Evolutionary conservation across 2,113 vertebrate genomes (phyloP), one percentile per base, ranked within the genome.

Genomic region (Engystomops pustulosus): DNA sequence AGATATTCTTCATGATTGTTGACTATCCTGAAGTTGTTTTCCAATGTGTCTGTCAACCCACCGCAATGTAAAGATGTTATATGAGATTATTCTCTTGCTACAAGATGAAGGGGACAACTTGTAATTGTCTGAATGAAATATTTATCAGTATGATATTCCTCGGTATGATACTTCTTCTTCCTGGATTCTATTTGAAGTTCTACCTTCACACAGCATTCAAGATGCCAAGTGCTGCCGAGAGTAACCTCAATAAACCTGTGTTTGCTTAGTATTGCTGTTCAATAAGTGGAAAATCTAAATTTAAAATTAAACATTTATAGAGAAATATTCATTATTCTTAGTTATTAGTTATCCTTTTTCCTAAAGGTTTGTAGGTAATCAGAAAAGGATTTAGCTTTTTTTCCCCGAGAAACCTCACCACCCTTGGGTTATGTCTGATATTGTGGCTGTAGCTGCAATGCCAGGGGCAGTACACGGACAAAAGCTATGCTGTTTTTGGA

Each of bases 101-200:
- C 32, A 15, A 34, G 30, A 18, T 68, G 20, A 68, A 34, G 8
- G 20, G 15, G 30, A 34, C 4, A 12, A n/a, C 62, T 14, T 41
- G 36, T 71, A 71, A 53, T 7, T 14, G 41, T 47, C 8, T 23
- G 69, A 47, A 18, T 75, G 17, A 74, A 74, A 20, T 30, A 32
- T 75, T 75, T 51, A 18, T 75, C 23, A 9, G 15, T 27, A 32
- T 6, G 2, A 51, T 51, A 51, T 51, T 18, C 34, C 67, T 20
- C 67, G 32, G 45, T 75, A 20, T 30, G 51, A n/a, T 30, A 12
- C 4, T 20, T 51, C 20, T 36, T n/a, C n/a, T 60, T 79, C 20
- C 53, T 27, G 34, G 20, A 79, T 79, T 81, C 62, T 47, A n/a
- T 81, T 81, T 81, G 47, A 81, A 71, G 67, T 81, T 41, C 27